phyloP scores from a whole-genome alignment of 2,797 vertebrate species.

The Parambassis ranga region DNA sequence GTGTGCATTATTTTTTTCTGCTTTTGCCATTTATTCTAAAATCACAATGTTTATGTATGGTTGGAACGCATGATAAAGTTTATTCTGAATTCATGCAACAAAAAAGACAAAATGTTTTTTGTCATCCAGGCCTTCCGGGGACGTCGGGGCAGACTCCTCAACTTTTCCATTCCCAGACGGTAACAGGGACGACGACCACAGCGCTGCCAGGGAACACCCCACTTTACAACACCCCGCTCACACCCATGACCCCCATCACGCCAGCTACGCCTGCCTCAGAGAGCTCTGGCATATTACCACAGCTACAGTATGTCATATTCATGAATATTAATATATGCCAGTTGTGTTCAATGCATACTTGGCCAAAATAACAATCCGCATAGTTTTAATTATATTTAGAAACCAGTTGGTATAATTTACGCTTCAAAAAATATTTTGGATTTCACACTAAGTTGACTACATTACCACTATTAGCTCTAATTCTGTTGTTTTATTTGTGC shows the following conservation, averaged over 20 bases:
- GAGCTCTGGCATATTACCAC: slow-evolving; percentile 97
- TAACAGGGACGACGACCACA: slow-evolving; percentile 87
- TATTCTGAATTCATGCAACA: neutral
- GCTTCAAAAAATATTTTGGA: too few relatives aligned
- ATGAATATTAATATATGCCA: neutral
- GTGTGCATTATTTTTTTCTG: neutral
- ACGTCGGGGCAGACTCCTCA: slow-evolving; percentile 92
- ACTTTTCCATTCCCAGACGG: slow-evolving; percentile 94
- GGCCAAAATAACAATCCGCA: too few relatives aligned
- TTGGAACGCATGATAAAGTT: neutral
- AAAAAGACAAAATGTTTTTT: neutral
- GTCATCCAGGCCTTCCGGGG: slow-evolving; percentile 75
- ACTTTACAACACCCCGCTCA: slow-evolving; percentile 86
- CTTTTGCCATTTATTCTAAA: neutral
- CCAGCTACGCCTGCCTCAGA: slow-evolving; percentile 95
- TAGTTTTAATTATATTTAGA: too few relatives aligned
- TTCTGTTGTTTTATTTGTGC: neutral
- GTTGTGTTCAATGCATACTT: too few relatives aligned
- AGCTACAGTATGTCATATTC: slow-evolving; percentile 90
- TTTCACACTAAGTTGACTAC: neutral
- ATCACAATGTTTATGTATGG: neutral
- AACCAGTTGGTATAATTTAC: too few relatives aligned
- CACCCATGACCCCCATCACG: slow-evolving; percentile 97
- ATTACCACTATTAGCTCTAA: neutral
- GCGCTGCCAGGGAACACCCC: slow-evolving; percentile 92